Percentiles rank a stretch among this genome's conserved stretches.
phyloP scores from a whole-genome alignment of 1,140 invertebrate genomes.

The Euura lappo region DNA sequence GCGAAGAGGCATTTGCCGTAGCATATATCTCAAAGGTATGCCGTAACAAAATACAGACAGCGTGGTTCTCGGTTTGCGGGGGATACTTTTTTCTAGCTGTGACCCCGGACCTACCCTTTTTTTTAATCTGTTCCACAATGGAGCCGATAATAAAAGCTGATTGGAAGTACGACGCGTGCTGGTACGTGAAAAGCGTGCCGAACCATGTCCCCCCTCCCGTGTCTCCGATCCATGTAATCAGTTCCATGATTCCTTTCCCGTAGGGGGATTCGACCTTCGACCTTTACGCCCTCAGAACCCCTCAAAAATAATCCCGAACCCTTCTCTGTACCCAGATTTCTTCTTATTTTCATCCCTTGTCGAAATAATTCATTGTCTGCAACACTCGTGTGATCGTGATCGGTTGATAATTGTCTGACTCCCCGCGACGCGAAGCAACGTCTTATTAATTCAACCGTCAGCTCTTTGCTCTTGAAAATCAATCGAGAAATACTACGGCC shows the following conservation, averaged over 20 bases:
- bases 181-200: not conserved
- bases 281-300: conserved; percentile 3
- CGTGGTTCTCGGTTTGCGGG: not conserved
- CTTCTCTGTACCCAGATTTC: not conserved
- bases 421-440: too few species aligned
- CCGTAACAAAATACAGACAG: too few species aligned
- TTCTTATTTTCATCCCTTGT: not conserved
- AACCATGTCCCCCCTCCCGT: conserved; percentile 50
- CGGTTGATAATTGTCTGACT: too few species aligned
- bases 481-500: too few species aligned
- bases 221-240: conserved; percentile 48
- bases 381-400: too few species aligned
- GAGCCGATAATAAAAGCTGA: not conserved
- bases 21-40: too few species aligned
- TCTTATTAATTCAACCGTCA: too few species aligned
- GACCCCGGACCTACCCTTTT: not conserved
- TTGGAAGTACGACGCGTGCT: not conserved
- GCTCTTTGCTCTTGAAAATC: too few species aligned
- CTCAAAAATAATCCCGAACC: not conserved
- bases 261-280: conserved; percentile 44
- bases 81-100: not conserved
- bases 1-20: too few species aligned
- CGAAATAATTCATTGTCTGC: too few species aligned
- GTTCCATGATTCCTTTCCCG: conserved; percentile 53
- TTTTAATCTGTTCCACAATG: not conserved